Evolutionary conservation across 2,888 invertebrate species (phyloP).

Genomic region (Laothoe populi): DNA sequence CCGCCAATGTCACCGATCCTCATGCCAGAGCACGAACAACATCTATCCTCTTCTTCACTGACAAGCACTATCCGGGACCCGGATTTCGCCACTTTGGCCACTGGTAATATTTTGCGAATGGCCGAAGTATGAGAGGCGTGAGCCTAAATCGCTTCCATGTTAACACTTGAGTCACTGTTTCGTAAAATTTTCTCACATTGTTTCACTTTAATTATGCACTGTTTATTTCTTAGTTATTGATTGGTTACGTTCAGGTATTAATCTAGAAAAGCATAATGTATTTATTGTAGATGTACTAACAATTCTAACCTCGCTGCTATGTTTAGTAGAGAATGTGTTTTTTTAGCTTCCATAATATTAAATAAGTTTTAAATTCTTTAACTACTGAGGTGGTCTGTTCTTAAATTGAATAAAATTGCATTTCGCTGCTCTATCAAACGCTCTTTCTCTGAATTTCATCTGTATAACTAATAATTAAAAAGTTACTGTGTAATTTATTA

Average conservation of each 20-base stretch:
- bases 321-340: too few relatives aligned
- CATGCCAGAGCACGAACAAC: slow-evolving; percentile 79
- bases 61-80: slow-evolving; percentile 76
- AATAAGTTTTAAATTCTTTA: too few relatives aligned
- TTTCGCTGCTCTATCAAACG: too few relatives aligned
- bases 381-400: too few relatives aligned
- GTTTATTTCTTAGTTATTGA: not conserved
- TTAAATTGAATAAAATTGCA: too few relatives aligned
- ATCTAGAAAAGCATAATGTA: not conserved
- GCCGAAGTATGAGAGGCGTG: not conserved
- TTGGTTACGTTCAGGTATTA: not conserved
- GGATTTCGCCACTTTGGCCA: slow-evolving; percentile 81
- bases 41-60: slow-evolving; percentile 75
- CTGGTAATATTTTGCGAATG: slow-evolving; percentile 30
- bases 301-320: too few relatives aligned
- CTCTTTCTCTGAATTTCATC: too few relatives aligned
- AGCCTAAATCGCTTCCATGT: slow-evolving; percentile 10
- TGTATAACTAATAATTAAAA: too few relatives aligned
- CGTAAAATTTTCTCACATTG: slow-evolving; percentile 9
- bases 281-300: not conserved
- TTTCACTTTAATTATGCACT: not conserved
- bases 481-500: not conserved
- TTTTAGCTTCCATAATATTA: too few relatives aligned
- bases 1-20: slow-evolving; percentile 78
- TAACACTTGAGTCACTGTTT: slow-evolving; percentile 7